phyloP scores from a whole-genome alignment of 2,113 vertebrate genomes.

The Nettapus auritus region DNA sequence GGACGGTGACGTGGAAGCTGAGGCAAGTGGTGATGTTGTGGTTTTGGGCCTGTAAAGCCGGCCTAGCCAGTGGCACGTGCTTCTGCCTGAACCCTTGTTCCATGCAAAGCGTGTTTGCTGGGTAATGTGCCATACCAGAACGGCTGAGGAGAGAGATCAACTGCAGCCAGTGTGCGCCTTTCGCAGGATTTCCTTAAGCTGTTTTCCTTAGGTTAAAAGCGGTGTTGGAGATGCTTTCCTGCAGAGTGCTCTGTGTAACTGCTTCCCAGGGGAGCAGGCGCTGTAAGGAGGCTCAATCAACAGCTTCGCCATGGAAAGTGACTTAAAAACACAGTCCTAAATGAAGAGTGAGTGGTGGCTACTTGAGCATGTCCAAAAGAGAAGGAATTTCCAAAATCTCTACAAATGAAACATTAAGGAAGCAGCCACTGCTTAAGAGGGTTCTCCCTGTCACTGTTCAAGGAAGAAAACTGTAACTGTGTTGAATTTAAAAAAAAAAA shows the following conservation, averaged over 20 bases:
- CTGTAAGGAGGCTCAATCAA: background rate
- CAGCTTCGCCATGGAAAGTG: background rate
- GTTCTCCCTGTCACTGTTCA: background rate
- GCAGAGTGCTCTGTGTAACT: background rate
- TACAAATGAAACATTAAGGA: background rate
- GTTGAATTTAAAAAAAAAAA: background rate
- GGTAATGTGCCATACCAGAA: background rate
- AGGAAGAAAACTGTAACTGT: background rate
- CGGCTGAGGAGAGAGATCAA: background rate
- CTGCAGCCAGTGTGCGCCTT: background rate
- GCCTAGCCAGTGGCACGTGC: too few relatives aligned
- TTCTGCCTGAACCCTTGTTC: background rate
- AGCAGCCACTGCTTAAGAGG: background rate
- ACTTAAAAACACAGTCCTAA: background rate
- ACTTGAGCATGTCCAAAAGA: background rate
- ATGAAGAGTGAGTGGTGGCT: background rate
- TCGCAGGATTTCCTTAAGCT: background rate
- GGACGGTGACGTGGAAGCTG: background rate
- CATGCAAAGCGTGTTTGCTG: rapidly evolving
- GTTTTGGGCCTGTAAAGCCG: background rate
- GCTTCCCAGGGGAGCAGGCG: background rate
- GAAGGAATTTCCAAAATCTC: background rate
- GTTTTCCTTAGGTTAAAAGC: background rate
- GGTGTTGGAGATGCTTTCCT: background rate
- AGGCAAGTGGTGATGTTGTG: background rate